These are phyloP conservation scores for Phocoena phocoena DNA, from an alignment of 2,113 vertebrate species.

Conservation along the genomic window DNA sequence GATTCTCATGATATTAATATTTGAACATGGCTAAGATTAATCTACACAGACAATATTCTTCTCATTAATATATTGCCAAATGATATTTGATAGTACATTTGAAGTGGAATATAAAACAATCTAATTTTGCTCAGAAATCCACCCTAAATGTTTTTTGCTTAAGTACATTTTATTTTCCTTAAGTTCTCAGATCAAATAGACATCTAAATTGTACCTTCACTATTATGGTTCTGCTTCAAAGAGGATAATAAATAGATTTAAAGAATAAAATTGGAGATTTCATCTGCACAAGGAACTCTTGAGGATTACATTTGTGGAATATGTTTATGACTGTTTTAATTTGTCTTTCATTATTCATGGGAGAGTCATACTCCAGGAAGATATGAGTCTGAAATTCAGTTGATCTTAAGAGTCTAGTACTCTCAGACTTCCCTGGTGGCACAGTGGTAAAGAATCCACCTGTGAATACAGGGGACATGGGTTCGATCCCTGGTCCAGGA, in stretches of 20 bases:
- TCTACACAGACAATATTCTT: not conserved
- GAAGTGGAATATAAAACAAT: not conserved
- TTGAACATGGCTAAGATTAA: not conserved
- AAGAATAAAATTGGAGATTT: not conserved
- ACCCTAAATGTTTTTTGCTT: not conserved
- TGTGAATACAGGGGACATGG: too few relatives aligned
- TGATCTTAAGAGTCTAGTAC: not conserved
- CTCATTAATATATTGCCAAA: not conserved
- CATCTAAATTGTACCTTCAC: not conserved
- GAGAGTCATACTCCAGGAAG: not conserved
- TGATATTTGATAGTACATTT: not conserved
- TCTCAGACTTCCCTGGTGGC: not conserved
- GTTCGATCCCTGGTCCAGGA: too few relatives aligned
- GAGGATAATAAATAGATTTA: not conserved
- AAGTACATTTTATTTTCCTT: not conserved
- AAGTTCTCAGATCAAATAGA: not conserved
- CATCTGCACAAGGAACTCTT: not conserved
- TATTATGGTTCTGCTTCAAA: not conserved
- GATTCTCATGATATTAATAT: not conserved
- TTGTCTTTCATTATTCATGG: not conserved
- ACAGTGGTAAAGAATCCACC: too few relatives aligned
- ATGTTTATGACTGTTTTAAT: not conserved
- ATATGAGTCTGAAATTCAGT: not conserved
- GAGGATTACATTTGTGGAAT: not conserved
- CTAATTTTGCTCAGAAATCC: not conserved